Base-by-base conservation (phyloP, 2,888 invertebrate genomes). In the Drosophila falleni region DNA sequence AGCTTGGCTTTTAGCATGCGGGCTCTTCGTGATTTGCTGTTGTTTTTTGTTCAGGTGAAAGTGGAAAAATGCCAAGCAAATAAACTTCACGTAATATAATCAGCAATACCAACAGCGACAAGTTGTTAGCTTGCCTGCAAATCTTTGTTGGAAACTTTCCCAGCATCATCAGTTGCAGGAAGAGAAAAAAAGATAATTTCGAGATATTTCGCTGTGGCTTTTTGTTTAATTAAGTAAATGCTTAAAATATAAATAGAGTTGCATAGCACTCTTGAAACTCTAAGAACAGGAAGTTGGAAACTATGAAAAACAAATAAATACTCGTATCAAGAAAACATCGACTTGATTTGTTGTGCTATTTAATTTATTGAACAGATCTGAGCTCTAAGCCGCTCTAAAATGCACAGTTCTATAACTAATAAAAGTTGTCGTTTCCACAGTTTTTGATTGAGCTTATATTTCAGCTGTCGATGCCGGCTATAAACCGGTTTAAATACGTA, bases 31-130 rank as follows among this genome's bases (percentile, higher is more conserved):
- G 11, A 13, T 13, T 42, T 16, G 37, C 19, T 55, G 19, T 66
- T 62, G 39, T 44, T 63, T 33, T 42, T 55, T 42, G 41, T 54
- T 15, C 39, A 64, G 80, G 83, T 83, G 83, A 83, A 83, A 83
- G 83, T 80, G 80, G 65, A 86, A 88, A 84, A 77, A 74, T 63
- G 71, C 67, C 60, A 73, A 31, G 72, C 78, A 78, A 81, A 73
- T 66, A 76, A 81, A 79, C 58, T 77, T 86, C 62, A 77, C 77
- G 86, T 88, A 80, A 86, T 88, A 74, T 69, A 79, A 76, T 73
- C 70, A 61, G 55, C 49, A 42, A 60, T 39, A 47, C 53, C 35
- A 39, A 29, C 41, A 31, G n/a, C 61, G 58, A 47, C 37, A 29
- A 66, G 81, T 78, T 84, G 68, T 72, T 37, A 64, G 56, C 51